phyloP scores from a whole-genome alignment of 2,797 vertebrate genomes.

The Sebastes vulpes region DNA sequence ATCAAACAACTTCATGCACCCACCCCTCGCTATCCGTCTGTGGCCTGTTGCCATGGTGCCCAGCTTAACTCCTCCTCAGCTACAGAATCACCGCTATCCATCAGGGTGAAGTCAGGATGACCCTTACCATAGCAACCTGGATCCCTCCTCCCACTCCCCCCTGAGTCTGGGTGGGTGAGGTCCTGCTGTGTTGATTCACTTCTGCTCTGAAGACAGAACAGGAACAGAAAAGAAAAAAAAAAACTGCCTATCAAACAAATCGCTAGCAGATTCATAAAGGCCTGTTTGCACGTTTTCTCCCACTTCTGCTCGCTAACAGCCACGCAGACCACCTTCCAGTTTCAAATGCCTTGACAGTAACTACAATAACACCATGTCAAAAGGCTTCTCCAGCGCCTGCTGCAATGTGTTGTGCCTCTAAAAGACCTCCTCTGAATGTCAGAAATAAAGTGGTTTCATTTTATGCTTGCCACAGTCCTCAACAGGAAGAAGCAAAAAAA shows the following conservation, averaged over 20 bases:
- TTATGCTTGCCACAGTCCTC: constrained; percentile 60
- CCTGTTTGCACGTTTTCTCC: constrained; percentile 26
- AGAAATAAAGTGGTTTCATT: constrained; percentile 62
- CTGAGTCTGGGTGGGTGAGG: constrained; percentile 73
- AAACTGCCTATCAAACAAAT: constrained; percentile 15
- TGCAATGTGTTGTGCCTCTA: constrained; percentile 18
- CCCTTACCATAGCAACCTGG: constrained; percentile 86
- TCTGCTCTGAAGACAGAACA: constrained; percentile 54
- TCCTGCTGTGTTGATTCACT: constrained; percentile 69
- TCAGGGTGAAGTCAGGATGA: constrained; percentile 84
- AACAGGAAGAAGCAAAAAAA: constrained; percentile 63
- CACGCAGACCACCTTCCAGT: constrained; percentile 24
- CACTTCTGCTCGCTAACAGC: constrained; percentile 17
- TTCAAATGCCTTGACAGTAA: constrained; percentile 36
- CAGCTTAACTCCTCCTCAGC: constrained; percentile 79
- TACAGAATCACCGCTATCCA: constrained; percentile 77
- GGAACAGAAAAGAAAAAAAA: constrained; percentile 5
- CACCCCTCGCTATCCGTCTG: constrained; percentile 69
- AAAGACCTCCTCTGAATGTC: constrained; percentile 48
- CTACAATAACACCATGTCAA: constrained; percentile 46
- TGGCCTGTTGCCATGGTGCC: constrained; percentile 86
- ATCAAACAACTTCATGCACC: constrained; percentile 72
- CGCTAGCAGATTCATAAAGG: constrained; percentile 18
- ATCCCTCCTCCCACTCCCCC: constrained; percentile 74
- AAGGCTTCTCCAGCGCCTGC: constrained; percentile 20